Evolutionary conservation across 2,797 vertebrate genomes (phyloP).

Genomic region (Graptemys geographica): DNA sequence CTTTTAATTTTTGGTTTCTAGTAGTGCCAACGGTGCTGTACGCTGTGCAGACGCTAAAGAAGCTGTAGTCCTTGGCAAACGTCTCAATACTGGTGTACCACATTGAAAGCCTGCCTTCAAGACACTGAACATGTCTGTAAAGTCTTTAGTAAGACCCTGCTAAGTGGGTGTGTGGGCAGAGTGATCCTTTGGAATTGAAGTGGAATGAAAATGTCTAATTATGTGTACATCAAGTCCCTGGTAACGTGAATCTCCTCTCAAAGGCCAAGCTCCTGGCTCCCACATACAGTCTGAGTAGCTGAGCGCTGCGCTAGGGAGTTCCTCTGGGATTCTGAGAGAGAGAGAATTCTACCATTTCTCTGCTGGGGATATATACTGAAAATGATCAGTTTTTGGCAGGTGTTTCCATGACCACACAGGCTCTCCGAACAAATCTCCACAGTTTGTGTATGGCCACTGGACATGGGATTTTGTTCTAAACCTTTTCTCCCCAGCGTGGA

Average conservation of each 20-base stretch:
- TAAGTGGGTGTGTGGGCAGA: background rate
- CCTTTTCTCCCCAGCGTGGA: background rate
- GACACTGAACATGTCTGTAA: background rate
- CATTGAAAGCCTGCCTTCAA: background rate
- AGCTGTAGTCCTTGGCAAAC: background rate
- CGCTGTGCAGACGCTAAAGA: background rate
- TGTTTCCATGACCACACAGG: background rate
- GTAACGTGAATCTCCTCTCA: background rate
- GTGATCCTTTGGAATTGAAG: background rate
- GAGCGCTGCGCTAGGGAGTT: background rate
- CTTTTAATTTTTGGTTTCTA: background rate
- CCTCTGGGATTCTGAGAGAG: background rate
- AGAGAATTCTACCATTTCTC: background rate
- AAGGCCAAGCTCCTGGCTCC: background rate
- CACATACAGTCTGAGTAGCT: background rate
- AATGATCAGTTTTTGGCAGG: background rate
- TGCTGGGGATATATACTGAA: background rate
- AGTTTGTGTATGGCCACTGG: background rate
- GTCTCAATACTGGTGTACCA: rapidly evolving
- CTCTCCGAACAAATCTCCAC: background rate
- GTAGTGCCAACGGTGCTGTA: background rate
- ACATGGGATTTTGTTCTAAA: background rate
- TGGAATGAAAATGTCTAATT: background rate
- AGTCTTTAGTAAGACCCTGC: background rate
- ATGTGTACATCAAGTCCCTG: background rate